phyloP scores from a whole-genome alignment of 1,140 invertebrate genomes.

The Trichonephila clavata region DNA sequence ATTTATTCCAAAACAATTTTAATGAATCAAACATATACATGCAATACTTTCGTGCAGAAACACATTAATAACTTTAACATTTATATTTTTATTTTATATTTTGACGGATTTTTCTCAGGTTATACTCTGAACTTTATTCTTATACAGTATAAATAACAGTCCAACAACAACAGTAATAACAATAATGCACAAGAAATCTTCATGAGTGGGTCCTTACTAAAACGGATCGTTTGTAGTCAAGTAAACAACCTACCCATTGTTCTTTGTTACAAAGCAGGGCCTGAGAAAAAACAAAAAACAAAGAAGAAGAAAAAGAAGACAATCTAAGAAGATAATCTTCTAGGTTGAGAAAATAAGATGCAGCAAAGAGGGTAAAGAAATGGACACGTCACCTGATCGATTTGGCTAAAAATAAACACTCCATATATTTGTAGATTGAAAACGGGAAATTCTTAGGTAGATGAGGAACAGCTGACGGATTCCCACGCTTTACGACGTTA shows the following conservation, averaged over 20 bases:
- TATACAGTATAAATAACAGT: no score
- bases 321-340: slow-evolving; percentile 19
- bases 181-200: no score
- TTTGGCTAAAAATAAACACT: slow-evolving; percentile 68
- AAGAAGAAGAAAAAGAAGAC: background rate
- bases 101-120: no score
- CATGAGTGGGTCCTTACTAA: background rate
- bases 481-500: slow-evolving; percentile 58
- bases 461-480: background rate
- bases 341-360: background rate
- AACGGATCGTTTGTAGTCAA: background rate
- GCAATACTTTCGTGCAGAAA: no score
- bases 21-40: no score
- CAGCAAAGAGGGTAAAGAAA: slow-evolving; percentile 51
- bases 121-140: no score
- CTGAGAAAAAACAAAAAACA: background rate
- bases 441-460: slow-evolving; percentile 23
- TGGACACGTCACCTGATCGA: slow-evolving; percentile 49
- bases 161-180: no score
- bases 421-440: slow-evolving; percentile 44
- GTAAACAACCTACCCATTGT: background rate
- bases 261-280: background rate
- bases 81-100: no score
- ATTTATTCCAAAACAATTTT: no score
- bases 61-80: no score